These are phyloP conservation scores for Platysteira castanea DNA, from an alignment of 2,113 vertebrate genomes.

Conservation along the genomic window DNA sequence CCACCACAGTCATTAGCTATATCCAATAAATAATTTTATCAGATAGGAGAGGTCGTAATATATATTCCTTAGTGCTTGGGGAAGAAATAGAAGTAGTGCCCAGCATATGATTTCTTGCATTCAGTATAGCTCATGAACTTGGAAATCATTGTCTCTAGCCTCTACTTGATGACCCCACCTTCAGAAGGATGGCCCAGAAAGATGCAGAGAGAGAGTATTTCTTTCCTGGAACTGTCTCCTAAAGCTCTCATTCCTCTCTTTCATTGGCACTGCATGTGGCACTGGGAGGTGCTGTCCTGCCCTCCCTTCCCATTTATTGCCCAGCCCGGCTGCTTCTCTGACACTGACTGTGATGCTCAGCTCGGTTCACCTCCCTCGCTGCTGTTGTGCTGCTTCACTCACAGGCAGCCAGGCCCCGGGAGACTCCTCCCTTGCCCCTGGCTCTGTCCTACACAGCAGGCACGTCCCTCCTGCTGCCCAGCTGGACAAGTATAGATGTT, in stretches of 20 bases:
- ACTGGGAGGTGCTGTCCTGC: not conserved
- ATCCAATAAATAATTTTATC: not conserved
- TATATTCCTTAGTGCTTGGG: not conserved
- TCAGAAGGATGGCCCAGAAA: not conserved
- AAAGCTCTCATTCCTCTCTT: not conserved
- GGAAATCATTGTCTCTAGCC: not conserved
- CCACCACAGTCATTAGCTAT: not conserved
- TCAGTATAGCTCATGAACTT: not conserved
- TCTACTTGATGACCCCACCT: not conserved
- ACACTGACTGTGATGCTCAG: not conserved
- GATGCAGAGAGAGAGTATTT: not conserved
- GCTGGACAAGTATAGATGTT: not conserved
- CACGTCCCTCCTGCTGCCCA: not conserved
- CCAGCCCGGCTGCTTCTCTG: accelerated
- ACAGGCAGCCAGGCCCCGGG: not conserved
- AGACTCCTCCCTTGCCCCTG: not conserved
- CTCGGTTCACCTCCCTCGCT: not conserved
- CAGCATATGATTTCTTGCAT: not conserved
- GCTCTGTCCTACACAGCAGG: not conserved
- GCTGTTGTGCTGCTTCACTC: accelerated
- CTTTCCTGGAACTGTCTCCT: not conserved
- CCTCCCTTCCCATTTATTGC: not conserved
- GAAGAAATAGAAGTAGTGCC: not conserved
- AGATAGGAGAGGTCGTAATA: not conserved
- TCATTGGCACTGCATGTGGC: not conserved